Evolutionary conservation across 2,888 invertebrate species (phyloP), one percentile per base, ranked within the genome.

Genomic region (Pediacus dermestoides): DNA sequence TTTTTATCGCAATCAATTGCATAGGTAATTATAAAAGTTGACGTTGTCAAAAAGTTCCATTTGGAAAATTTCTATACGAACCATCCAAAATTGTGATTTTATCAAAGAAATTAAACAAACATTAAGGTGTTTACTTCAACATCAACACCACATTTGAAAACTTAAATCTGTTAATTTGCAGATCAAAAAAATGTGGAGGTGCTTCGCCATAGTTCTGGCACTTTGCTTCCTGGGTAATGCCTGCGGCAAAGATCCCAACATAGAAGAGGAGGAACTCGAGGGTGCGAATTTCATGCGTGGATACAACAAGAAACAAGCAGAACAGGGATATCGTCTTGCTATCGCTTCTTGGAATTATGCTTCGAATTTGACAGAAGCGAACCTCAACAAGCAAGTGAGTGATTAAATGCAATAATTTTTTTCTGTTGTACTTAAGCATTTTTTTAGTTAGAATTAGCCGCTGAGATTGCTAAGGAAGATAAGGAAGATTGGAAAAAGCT

Each of bases 291-390:
- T 81, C 55, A 72, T 88, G 48, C 54, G 74, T 35, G 73, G 78
- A 40, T 60, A 83, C 15, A 82, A 86, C 60, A 72, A 71, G 32
- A 75, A 77, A 39, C 68, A 74, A n/a, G 78, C 77, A 0, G 53
- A 68, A 31, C 74, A 80, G 55, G 73, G 72, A 44, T 81, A 85
- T 57, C 68, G 72, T n/a, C 75, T 74, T 2, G 72, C 75, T 0
- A 50, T 78, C 2, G 82, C 83, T 0, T 75, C 79, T 39, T 89
- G 89, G 88, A 76, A 73, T 0, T 88, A 88, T 60, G 81, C 80
- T 0, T 82, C 86, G 0, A 84, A 89, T 61, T 76, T 89, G 25
- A 88, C 83, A 0, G 80, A 84, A 34, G 78, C 77, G 38, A 88
- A 82, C 66, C 74, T 83, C 35, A 74, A 76, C 16, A 61, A 59